Evolutionary conservation across 1,140 invertebrate species (phyloP).

Genomic region (Drosophila orosa): DNA sequence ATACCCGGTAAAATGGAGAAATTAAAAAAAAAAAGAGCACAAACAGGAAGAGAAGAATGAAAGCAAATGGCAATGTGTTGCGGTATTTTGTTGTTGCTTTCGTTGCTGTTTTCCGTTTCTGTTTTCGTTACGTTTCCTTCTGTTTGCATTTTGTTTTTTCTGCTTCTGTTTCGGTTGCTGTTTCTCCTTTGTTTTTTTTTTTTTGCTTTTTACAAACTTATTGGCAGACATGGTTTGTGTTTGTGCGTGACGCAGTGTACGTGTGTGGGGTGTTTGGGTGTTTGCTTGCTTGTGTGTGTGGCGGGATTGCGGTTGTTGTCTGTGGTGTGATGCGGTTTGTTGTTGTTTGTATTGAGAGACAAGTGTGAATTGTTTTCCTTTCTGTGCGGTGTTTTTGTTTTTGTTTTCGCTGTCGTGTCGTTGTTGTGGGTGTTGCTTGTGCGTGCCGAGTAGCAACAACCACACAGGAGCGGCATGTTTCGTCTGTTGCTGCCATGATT

Average conservation of each 20-base stretch:
- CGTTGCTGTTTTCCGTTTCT: slow-evolving; percentile 45
- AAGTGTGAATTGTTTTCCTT: slow-evolving; percentile 82
- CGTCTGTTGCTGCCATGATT: slow-evolving; percentile 71
- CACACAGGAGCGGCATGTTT: slow-evolving; percentile 43
- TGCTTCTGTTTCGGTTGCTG: slow-evolving; percentile 24
- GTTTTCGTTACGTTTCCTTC: slow-evolving; percentile 52
- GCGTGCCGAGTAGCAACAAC: slow-evolving; percentile 51
- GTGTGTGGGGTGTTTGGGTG: slow-evolving; percentile 42
- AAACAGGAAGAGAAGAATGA: slow-evolving; percentile 44
- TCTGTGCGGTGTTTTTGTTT: slow-evolving; percentile 47
- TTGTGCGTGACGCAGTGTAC: slow-evolving; percentile 62
- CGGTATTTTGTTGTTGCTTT: slow-evolving; percentile 72
- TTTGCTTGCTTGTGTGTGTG: slow-evolving; percentile 47
- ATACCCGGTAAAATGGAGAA: slow-evolving; percentile 7
- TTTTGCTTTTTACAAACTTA: slow-evolving; percentile 70
- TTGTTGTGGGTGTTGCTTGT: slow-evolving; percentile 61
- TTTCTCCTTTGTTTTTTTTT: slow-evolving; percentile 34
- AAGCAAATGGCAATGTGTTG: slow-evolving; percentile 76
- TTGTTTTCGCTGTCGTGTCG: slow-evolving; percentile 43
- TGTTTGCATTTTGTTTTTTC: slow-evolving; percentile 49
- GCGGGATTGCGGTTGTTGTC: slow-evolving; percentile 73
- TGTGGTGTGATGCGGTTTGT: slow-evolving; percentile 75
- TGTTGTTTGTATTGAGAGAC: slow-evolving; percentile 82
- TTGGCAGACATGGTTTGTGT: slow-evolving; percentile 75
- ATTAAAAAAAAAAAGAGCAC: slow-evolving; percentile 1